Base-by-base conservation (phyloP, 2,888 invertebrate genomes). In the Pseudeuparius sepicola region DNA sequence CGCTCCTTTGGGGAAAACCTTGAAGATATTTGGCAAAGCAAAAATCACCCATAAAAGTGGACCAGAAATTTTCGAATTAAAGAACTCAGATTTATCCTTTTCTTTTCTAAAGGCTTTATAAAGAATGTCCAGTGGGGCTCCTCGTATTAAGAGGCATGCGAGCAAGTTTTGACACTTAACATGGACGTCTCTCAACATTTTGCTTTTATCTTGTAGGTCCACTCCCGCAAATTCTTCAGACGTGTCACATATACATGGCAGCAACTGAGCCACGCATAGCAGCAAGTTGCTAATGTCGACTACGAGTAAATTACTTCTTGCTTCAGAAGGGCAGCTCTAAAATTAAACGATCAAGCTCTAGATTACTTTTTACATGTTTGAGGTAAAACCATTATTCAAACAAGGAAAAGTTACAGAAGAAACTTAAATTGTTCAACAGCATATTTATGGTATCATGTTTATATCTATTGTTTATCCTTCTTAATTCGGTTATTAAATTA, bases 101-200 rank as follows among this genome's bases (percentile, higher is more conserved):
- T 73, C 73, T 48, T 68, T 71, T 17, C 67, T 64, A 42, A 71
- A 70, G 12, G 83, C 86, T 71, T 87, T 86, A 55, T 81, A 75
- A 20, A 87, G 65, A 42, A 74, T 71, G 50, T 82, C 80, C 24
- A 87, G 60, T 0, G 84, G 78, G 7, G 81, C 75, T 0, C 84
- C 86, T 40, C 86, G 70, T 28, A 82, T 66, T 6, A 86, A 61
- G 9, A 87, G 65, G 40, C 82, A 84, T 42, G 75, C 72, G 47
- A 84, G 75, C 28, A 88, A 63, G 50, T 86, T 81, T 46, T 80
- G 75, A 56, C 87, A 86, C 55, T 88, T 88, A 1, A 82, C 73
- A 53, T 88, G 87, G 9, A 87, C 75, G 47, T 87, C 86, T 27
- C 82, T 66, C n/a, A 84, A 71, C 31, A 80, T 78, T 43, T 82